phyloP scores from a whole-genome alignment of 2,888 invertebrate species.

The Drosophila mimetica region DNA sequence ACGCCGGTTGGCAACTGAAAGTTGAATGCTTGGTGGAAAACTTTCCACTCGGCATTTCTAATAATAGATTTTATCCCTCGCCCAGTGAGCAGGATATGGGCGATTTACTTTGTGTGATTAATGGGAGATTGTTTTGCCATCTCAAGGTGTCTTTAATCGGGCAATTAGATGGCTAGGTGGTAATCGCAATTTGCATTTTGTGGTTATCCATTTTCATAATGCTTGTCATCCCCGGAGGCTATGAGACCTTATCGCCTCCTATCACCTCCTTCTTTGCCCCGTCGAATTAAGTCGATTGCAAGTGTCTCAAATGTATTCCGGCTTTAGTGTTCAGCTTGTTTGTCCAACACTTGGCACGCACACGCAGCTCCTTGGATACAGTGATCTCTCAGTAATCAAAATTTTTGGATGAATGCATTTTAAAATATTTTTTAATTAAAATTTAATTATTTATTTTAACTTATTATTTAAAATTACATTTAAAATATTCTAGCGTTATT shows the following conservation, averaged over 20 bases:
- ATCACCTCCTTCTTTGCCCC: background rate
- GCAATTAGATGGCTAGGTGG: constrained; percentile 11
- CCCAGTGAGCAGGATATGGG: constrained; percentile 1
- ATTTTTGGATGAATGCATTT: background rate
- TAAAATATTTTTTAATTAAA: too few species aligned
- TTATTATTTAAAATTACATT: too few species aligned
- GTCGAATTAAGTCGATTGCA: constrained; percentile 40
- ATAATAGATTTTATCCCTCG: constrained; percentile 38
- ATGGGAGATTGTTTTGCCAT: constrained; percentile 8
- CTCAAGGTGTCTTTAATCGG: constrained; percentile 25
- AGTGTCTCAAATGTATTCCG: constrained; percentile 42
- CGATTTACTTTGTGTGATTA: constrained; percentile 29
- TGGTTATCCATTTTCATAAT: constrained; percentile 22
- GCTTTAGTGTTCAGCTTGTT: constrained; percentile 53
- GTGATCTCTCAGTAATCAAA: background rate
- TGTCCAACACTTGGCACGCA: constrained; percentile 66
- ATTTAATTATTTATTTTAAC: too few species aligned
- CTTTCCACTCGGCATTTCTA: constrained; percentile 41
- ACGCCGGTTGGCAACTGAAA: constrained; percentile 66
- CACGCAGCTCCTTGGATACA: constrained; percentile 37
- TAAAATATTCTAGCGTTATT: background rate
- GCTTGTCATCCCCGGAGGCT: constrained; percentile 13
- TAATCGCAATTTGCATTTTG: constrained; percentile 33
- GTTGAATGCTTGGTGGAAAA: constrained; percentile 12
- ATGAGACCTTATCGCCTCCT: background rate